Conservation (phyloP, 2,113 vertebrate species). For the Eptesicus fuscus region DNA sequence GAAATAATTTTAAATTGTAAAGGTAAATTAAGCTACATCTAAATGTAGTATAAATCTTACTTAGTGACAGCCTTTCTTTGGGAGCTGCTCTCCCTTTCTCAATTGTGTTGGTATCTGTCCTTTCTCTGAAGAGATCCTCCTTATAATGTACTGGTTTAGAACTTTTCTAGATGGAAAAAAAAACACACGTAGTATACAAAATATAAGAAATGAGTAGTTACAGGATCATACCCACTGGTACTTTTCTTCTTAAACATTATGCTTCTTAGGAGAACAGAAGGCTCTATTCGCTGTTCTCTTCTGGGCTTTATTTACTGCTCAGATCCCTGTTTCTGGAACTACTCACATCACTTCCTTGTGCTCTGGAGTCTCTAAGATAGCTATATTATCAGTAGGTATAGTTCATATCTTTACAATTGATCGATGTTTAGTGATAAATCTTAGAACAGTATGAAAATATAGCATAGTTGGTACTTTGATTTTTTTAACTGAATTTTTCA, state of each 20-base stretch:
- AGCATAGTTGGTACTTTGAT: background rate
- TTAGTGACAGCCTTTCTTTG: too few species aligned
- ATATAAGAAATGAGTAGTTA: background rate
- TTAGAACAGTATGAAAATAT: background rate
- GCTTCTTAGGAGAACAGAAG: background rate
- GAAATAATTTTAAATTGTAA: too few species aligned
- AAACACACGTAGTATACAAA: too few species aligned
- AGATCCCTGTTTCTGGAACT: background rate
- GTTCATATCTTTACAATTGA: background rate
- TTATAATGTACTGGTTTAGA: too few species aligned
- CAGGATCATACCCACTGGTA: background rate
- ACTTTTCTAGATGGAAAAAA: too few species aligned
- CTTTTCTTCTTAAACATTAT: background rate
- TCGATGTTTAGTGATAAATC: background rate
- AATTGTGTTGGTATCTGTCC: too few species aligned
- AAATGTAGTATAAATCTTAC: too few species aligned
- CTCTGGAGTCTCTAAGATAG: background rate
- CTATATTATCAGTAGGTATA: background rate
- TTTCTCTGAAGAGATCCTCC: too few species aligned
- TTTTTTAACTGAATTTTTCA: constrained; percentile 11
- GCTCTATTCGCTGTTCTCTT: background rate
- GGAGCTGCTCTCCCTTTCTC: too few species aligned
- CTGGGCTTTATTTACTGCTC: background rate
- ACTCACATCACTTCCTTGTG: background rate
- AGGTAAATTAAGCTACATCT: too few species aligned